Conservation (phyloP, 2,888 invertebrate species). For the Hermodice carunculata region DNA sequence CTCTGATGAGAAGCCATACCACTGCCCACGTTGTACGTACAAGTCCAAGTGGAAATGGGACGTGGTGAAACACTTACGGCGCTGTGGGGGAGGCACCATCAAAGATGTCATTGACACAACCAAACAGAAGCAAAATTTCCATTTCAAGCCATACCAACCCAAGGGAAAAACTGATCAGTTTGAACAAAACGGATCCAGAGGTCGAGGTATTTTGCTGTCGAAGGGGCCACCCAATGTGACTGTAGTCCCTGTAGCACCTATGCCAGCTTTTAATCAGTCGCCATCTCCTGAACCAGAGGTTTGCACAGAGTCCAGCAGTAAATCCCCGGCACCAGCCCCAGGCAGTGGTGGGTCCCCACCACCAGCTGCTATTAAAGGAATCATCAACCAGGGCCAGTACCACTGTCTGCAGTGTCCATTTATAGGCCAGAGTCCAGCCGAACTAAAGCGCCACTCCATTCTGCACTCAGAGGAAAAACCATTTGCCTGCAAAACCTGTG, state of each 20-base stretch:
- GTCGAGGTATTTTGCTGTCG: constrained; percentile 21
- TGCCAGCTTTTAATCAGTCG: too few species aligned
- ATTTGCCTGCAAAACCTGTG: constrained; percentile 61
- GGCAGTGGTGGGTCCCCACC: too few species aligned
- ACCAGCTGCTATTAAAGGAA: too few species aligned
- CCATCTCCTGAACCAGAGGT: too few species aligned
- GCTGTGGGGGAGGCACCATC: constrained; percentile 66
- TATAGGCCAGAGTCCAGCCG: constrained; percentile 61
- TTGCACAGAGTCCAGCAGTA: neutral
- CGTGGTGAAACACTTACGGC: constrained; percentile 68
- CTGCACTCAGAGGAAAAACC: constrained; percentile 67
- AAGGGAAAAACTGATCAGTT: neutral
- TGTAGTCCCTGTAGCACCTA: constrained; percentile 55
- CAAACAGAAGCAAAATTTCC: constrained; percentile 24
- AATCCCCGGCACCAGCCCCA: neutral
- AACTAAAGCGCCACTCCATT: constrained; percentile 61
- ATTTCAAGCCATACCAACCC: neutral
- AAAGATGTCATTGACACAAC: constrained; percentile 67
- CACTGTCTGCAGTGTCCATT: constrained; percentile 65
- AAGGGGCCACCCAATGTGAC: constrained; percentile 63
- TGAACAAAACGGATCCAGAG: neutral
- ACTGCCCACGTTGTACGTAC: constrained; percentile 68
- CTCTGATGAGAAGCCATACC: constrained; percentile 68
- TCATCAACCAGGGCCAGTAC: constrained; percentile 43
- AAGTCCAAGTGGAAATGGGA: constrained; percentile 70